phyloP scores from a whole-genome alignment of 1,140 invertebrate species.

The Piezodorus guildinii region DNA sequence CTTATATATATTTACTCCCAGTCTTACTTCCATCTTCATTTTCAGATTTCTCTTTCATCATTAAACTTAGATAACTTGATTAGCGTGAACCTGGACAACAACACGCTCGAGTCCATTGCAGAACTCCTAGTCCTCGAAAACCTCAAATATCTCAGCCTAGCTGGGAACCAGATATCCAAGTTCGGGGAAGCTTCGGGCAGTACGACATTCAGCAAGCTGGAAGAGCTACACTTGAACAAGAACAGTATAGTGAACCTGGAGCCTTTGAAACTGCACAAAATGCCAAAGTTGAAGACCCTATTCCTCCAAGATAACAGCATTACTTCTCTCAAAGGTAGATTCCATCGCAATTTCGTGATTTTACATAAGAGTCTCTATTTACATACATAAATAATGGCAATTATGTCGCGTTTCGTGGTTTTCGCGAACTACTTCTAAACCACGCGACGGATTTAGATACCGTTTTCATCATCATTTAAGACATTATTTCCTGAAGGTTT shows the following conservation, averaged over 20 bases:
- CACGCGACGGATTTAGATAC: no score
- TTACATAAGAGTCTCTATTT: no score
- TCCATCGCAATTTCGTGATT: not conserved
- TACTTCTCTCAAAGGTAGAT: not conserved
- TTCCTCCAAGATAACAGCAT: slow-evolving; percentile 15
- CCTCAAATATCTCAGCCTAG: not conserved
- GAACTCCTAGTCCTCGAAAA: not conserved
- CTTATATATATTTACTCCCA: no score
- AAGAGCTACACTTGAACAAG: slow-evolving; percentile 7
- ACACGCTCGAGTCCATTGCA: not conserved
- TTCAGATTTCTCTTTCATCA: not conserved
- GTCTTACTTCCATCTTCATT: no score
- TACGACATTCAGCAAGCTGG: not conserved
- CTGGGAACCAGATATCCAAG: not conserved
- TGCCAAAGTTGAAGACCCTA: slow-evolving; percentile 7
- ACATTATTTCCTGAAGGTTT: no score
- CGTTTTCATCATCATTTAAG: no score
- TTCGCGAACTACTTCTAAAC: no score
- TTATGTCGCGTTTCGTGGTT: no score
- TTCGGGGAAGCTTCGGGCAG: not conserved
- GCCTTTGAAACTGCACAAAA: slow-evolving; percentile 1
- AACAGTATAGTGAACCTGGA: slow-evolving; percentile 2
- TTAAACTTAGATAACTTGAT: not conserved
- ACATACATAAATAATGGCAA: no score
- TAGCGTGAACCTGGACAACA: slow-evolving; percentile 15